A percentile compares a stretch with the other conserved stretches of the same genome.
Evolutionary conservation across 2,113 vertebrate genomes (phyloP).

Genomic region (Piprites chloris): DNA sequence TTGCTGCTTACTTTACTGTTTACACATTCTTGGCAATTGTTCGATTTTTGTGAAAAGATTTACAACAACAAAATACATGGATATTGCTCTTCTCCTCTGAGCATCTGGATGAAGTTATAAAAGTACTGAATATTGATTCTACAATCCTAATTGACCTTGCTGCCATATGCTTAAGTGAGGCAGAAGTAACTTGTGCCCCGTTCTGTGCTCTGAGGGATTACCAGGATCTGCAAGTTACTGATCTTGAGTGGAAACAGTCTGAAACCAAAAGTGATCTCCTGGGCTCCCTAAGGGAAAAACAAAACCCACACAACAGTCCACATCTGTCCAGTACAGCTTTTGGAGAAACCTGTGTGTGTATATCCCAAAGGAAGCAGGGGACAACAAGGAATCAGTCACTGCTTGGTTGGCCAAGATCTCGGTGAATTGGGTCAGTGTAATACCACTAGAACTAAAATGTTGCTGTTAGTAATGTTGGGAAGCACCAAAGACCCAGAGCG

Average conservation of each 20-base stretch:
- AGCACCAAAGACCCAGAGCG: background rate
- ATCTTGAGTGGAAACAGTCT: background rate
- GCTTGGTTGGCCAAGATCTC: background rate
- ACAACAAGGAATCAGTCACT: background rate
- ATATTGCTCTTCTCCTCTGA: background rate
- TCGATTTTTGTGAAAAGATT: background rate
- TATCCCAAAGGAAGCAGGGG: background rate
- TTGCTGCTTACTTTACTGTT: background rate
- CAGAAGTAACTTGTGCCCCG: background rate
- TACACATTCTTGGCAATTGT: constrained; percentile 4
- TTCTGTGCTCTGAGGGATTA: background rate
- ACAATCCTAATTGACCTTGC: background rate
- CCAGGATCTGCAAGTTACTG: background rate
- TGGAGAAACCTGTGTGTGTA: background rate
- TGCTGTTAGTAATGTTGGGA: background rate
- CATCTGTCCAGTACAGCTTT: background rate
- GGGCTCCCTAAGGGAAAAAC: background rate
- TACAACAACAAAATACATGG: background rate
- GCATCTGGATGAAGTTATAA: background rate
- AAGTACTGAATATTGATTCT: background rate
- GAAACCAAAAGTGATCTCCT: background rate
- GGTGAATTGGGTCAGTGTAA: background rate
- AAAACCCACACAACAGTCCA: background rate
- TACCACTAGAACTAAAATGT: background rate
- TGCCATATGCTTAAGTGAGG: background rate